Percentiles rank a stretch among this genome's conserved stretches.
Evolutionary conservation across 1,140 invertebrate genomes (phyloP).

Genomic region (Drosophila pseudoobscura): DNA sequence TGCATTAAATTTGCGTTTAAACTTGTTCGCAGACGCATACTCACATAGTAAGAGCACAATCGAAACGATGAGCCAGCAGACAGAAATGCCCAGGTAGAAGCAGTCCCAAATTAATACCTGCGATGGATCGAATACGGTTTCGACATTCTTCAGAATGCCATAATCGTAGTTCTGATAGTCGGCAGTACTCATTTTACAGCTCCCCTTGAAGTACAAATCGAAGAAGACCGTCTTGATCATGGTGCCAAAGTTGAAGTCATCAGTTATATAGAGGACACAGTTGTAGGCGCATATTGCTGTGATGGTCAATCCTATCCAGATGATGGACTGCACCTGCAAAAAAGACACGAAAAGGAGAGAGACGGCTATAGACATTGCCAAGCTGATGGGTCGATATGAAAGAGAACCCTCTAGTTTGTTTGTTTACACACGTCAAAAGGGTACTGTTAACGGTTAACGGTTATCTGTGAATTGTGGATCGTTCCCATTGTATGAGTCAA

Average conservation of each 20-base stretch:
- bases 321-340: conserved; percentile 62
- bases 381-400: background rate
- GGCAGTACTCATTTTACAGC: conserved; percentile 39
- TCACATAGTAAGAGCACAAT: conserved; percentile 65
- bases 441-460: background rate
- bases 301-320: conserved; percentile 74
- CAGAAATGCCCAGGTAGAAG: conserved; percentile 67
- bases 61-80: conserved; percentile 70
- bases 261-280: conserved; percentile 57
- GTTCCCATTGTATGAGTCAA: conserved; percentile 29
- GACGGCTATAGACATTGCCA: too few species aligned
- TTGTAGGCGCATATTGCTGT: conserved; percentile 71
- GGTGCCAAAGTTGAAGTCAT: conserved; percentile 45
- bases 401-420: background rate
- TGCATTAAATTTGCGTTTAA: conserved; percentile 22
- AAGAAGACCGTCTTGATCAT: conserved; percentile 62
- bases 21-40: conserved; percentile 37
- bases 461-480: conserved; percentile 7
- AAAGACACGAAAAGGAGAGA: background rate
- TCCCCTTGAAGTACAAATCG: conserved; percentile 66
- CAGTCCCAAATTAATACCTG: conserved; percentile 69
- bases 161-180: conserved; percentile 54
- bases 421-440: conserved; percentile 25
- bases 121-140: conserved; percentile 59
- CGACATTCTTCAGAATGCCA: conserved; percentile 33